Evolutionary conservation across 1,140 invertebrate genomes (phyloP).

Genomic region (Acyrthosiphon pisum): DNA sequence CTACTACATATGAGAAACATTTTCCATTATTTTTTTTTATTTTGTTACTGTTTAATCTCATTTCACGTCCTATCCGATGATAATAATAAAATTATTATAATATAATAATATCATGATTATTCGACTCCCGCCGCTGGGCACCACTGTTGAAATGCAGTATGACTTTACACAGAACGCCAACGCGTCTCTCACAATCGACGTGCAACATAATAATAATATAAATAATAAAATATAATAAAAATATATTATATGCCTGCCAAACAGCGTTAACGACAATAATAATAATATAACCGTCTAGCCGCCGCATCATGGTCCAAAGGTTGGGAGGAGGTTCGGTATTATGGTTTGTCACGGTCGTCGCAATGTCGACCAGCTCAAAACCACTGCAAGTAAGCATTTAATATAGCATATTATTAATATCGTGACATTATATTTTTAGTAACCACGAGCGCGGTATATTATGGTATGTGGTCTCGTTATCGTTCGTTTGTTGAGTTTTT

Average conservation of each 20-base stretch:
- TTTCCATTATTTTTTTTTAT: too few species aligned
- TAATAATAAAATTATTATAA: too few species aligned
- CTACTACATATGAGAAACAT: too few species aligned
- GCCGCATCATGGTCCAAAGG: background rate
- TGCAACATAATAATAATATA: background rate
- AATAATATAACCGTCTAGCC: background rate
- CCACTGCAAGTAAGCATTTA: background rate
- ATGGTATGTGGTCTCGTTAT: background rate
- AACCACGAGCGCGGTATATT: background rate
- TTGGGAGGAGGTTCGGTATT: background rate
- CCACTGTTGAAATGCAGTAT: too few species aligned
- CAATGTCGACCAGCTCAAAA: background rate
- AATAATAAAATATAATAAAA: background rate
- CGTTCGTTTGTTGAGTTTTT: background rate
- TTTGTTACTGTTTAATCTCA: too few species aligned
- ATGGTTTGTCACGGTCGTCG: background rate
- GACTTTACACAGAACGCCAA: too few species aligned
- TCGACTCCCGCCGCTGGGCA: too few species aligned
- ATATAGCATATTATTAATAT: too few species aligned
- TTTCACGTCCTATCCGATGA: too few species aligned
- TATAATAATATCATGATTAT: too few species aligned
- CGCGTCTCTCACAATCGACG: background rate
- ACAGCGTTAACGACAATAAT: background rate
- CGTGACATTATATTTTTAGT: background rate
- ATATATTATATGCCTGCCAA: background rate